Evolutionary conservation across 2,113 vertebrate species (phyloP), one percentile per base, ranked within the genome.

Genomic region (Pogonocichla stellata): DNA sequence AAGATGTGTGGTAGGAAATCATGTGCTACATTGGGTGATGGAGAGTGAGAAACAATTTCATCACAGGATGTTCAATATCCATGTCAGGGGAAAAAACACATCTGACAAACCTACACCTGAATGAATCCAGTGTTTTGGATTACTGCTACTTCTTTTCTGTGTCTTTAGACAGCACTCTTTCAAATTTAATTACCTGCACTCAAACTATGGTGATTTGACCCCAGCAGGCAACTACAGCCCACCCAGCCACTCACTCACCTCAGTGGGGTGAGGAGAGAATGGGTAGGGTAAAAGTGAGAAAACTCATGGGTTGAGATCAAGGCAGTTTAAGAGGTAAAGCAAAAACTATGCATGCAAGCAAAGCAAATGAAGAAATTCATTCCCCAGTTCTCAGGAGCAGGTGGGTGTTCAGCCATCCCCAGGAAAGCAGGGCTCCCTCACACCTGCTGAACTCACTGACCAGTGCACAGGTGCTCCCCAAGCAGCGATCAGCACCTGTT

Each of bases 401-500:
- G 20, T 14, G 29, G 17, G 8, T 82, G 25, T 42, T 61, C n/a
- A 75, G 29, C 25, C 48, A 36, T 42, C 14, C 60, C 34, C 42
- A 33, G 42, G 54, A 75, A 33, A 33, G 6, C n/a, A 48, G 48
- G 18, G 20, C 31, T 75, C 40, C 40, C 23, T 36, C 54, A 26
- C 0, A 0, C 20, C 31, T 26, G 0, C 33, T 33, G 62, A 14
- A 62, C 47, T 38, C 0, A 0, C 56, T 62, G 48, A 19, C 20
- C 0, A 0, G 26, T 22, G 28, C 13, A n/a, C 23, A 31, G 16
- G 23, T 23, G 12, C 17, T 47, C 7, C 69, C 28, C 0, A 1
- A 81, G 29, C 17, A 40, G 45, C 0, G 1, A 31, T 22, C 0
- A 0, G 11, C 38, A 53, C 24, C 45, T 60, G 24, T 34, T 29